These are phyloP conservation scores for Thecophora atra DNA, from an alignment of 2,888 invertebrate species.

Conservation along the genomic window DNA sequence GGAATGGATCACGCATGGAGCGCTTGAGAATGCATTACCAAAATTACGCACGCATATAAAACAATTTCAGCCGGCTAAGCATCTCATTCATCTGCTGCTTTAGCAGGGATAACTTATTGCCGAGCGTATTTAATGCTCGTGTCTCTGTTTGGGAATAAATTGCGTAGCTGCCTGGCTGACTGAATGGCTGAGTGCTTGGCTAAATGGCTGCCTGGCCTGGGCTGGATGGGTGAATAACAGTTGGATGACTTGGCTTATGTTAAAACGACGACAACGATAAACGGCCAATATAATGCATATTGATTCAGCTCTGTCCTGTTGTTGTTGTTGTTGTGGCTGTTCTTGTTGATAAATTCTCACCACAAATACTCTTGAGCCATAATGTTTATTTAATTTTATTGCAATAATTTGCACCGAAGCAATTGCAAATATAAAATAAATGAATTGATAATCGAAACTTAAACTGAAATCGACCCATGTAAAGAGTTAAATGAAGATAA, in stretches of 20 bases:
- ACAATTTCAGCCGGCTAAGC: constrained; percentile 17
- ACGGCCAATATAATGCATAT: not conserved
- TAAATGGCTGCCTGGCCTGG: not conserved
- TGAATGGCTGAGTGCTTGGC: not conserved
- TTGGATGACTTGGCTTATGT: not conserved
- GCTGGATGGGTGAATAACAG: too few species aligned
- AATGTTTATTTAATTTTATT: too few species aligned
- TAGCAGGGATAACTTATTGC: constrained; percentile 32
- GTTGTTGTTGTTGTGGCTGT: not conserved
- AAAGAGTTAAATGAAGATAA: too few species aligned
- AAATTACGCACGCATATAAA: constrained; percentile 12
- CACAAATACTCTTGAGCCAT: not conserved
- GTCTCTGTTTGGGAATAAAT: constrained; percentile 32
- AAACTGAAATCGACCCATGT: too few species aligned
- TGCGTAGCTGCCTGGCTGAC: constrained; percentile 14
- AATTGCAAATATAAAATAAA: too few species aligned
- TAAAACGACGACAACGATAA: constrained; percentile 8
- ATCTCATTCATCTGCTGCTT: constrained; percentile 31
- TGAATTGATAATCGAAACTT: too few species aligned
- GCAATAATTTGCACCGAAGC: too few species aligned
- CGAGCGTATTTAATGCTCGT: constrained; percentile 31
- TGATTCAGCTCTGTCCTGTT: too few species aligned
- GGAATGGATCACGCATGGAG: not conserved
- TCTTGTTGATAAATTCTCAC: constrained; percentile 2
- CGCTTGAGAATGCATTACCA: not conserved